These are phyloP conservation scores for Patella vulgata DNA, from an alignment of 1,140 invertebrate genomes.

Conservation along the genomic window DNA sequence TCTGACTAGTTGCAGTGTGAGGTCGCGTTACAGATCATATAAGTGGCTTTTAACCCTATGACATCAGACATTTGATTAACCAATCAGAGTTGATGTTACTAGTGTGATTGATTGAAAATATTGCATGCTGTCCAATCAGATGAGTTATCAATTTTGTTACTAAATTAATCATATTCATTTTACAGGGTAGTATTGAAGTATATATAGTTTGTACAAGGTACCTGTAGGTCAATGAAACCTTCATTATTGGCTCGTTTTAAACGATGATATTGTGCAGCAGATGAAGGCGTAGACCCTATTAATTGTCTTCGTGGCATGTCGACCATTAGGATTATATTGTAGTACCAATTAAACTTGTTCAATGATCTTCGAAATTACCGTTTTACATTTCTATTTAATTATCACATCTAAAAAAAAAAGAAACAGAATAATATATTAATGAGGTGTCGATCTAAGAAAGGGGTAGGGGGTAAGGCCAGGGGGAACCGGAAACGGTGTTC, in stretches of 20 bases:
- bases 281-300: slow-evolving; percentile 9
- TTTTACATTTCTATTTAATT: no score
- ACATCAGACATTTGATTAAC: no score
- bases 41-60: no score
- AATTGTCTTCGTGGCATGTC: slow-evolving; percentile 30
- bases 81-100: neutral
- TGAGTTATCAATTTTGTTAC: neutral
- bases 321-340: slow-evolving; percentile 6
- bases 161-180: neutral
- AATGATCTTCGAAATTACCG: neutral
- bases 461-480: no score
- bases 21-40: neutral
- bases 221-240: slow-evolving; percentile 79
- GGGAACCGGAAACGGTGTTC: no score
- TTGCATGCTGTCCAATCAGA: neutral
- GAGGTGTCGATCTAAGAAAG: no score
- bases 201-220: slow-evolving; percentile 39
- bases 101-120: neutral
- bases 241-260: slow-evolving; percentile 73
- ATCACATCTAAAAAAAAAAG: no score
- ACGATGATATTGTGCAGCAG: slow-evolving; percentile 71
- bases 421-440: no score
- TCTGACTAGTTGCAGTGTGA: neutral
- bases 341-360: no score
- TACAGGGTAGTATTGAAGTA: neutral